Evolutionary conservation across 2,113 vertebrate species (phyloP), one percentile per base, ranked within the genome.

Genomic region (Ariopsis seemanni): DNA sequence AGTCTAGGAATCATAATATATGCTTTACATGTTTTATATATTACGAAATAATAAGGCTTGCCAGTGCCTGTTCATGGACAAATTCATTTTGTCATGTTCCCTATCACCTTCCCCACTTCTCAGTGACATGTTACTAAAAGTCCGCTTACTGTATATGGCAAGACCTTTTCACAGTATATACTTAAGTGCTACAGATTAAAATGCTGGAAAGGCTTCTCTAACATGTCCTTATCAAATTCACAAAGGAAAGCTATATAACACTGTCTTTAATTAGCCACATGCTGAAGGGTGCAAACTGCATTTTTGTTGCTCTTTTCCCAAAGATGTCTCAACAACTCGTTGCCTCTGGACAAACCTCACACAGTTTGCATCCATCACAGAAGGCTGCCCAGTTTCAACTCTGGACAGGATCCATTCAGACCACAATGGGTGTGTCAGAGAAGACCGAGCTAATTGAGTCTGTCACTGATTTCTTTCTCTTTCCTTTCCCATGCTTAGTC

Each of bases 351-450:
- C 88, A 91, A 88, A 86, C 60, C 30, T 86, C 83, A 88, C 57
- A 78, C 85, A 82, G 82, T 75, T 82, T 27, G 85, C 83, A 90
- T 92, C 89, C 87, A 89, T 85, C 86, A 67, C 9, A 71, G 85
- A 60, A 82, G 77, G 62, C 89, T 89, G 42, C 60, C 62, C 69
- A 8, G 85, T 52, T 55, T 53, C 65, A 27, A 55, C 69, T 1
- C 82, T 84, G 62, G 27, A 60, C 84, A 4, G 82, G 74, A 20
- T 88, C 83, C 17, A 52, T 87, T 96, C 95, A 99, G 93, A 98
- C 97, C 94, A 99, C 97, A 90, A 99, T 99, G 89, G 98, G 98
- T 1, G 98, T 99, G 94, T 99, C 97, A 0, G 98, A 99, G 94
- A 99, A 99, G 90, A 99, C 97, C 0, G 98, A 99, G 92, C 98